phyloP scores from a whole-genome alignment of 2,888 invertebrate genomes.

The Phoenoteleia sp. region DNA sequence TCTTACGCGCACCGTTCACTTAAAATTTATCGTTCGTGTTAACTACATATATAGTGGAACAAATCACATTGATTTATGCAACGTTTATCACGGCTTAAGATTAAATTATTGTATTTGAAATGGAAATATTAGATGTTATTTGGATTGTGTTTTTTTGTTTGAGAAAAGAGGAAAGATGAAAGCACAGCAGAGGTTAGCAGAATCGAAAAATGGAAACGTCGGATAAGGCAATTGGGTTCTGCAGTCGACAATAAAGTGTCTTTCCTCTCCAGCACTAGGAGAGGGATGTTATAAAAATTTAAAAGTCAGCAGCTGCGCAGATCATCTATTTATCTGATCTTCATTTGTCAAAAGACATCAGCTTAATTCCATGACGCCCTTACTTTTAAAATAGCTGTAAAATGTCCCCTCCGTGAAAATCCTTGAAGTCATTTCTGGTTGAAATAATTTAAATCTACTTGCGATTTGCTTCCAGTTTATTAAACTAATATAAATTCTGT shows the following conservation, averaged over 20 bases:
- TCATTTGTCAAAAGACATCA: slow-evolving; percentile 84
- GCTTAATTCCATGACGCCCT: slow-evolving; percentile 62
- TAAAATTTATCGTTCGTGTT: slow-evolving; percentile 49
- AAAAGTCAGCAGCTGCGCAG: slow-evolving; percentile 84
- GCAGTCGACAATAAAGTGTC: slow-evolving; percentile 52
- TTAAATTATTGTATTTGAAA: slow-evolving; percentile 20
- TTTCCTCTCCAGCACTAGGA: slow-evolving; percentile 36
- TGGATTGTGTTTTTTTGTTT: slow-evolving; percentile 6
- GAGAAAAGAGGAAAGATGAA: neutral
- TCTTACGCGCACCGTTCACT: slow-evolving; percentile 25
- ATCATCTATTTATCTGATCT: slow-evolving; percentile 85
- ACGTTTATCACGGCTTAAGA: slow-evolving; percentile 25
- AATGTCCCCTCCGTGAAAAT: slow-evolving; percentile 11
- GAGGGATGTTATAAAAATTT: slow-evolving; percentile 81
- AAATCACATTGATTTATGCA: slow-evolving; percentile 47
- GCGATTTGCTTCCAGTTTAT: neutral
- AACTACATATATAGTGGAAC: slow-evolving; percentile 34
- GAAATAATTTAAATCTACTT: neutral
- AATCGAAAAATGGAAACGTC: slow-evolving; percentile 56
- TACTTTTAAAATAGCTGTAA: slow-evolving; percentile 36
- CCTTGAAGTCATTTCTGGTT: neutral
- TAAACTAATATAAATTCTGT: too few relatives aligned
- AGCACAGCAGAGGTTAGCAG: neutral
- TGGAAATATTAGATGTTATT: too few relatives aligned
- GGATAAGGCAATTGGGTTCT: slow-evolving; percentile 83